Conservation (phyloP, 1,140 invertebrate species). For the Atopsyche davidsoni region DNA sequence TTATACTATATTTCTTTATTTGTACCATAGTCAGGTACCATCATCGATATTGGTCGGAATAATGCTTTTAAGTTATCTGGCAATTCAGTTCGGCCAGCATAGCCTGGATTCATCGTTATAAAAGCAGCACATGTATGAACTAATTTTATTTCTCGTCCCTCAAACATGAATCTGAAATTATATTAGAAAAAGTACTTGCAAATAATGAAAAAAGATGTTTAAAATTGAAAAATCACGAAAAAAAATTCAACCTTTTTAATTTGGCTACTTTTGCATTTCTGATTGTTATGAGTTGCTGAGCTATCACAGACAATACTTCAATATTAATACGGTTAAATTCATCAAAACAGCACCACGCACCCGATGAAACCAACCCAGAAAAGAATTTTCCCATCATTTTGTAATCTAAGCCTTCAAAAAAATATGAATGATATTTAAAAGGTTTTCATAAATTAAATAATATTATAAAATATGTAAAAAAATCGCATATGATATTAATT, state of each 20-base stretch:
- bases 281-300: conserved; percentile 78
- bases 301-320: conserved; percentile 87
- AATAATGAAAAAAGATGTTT: conserved; percentile 79
- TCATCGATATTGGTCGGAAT: conserved; percentile 95
- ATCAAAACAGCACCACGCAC: conserved; percentile 96
- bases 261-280: conserved; percentile 66
- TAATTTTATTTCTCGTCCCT: conserved; percentile 79
- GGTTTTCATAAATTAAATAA: not conserved
- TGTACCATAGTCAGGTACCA: conserved; percentile 89
- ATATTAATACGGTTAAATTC: conserved; percentile 86
- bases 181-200: conserved; percentile 71
- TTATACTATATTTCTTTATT: not conserved
- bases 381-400: conserved; percentile 88
- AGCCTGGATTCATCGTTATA: conserved; percentile 95
- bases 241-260: conserved; percentile 56
- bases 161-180: conserved; percentile 71
- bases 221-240: no score
- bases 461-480: conserved; percentile 46
- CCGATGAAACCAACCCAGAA: conserved; percentile 87
- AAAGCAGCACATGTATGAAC: conserved; percentile 89
- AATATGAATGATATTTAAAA: not conserved
- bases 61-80: conserved; percentile 91
- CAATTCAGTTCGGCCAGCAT: conserved; percentile 83
- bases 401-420: conserved; percentile 55
- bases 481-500: conserved; percentile 59